Base-by-base conservation (phyloP, 2,888 invertebrate genomes). In the Drosophila mercatorum region DNA sequence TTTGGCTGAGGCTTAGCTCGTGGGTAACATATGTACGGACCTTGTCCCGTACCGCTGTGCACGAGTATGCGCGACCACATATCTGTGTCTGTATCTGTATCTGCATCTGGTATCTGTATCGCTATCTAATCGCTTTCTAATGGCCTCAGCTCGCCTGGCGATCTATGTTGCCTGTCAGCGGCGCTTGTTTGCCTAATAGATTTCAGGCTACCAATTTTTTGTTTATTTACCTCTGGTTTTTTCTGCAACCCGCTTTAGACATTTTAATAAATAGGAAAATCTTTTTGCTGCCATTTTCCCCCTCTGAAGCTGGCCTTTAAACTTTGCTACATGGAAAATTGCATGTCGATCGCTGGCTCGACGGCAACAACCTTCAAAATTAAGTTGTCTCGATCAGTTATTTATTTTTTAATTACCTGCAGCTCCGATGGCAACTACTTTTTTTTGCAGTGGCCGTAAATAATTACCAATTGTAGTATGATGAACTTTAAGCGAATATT, bases 101-200 rank as follows among this genome's bases (percentile, higher is more conserved):
- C 73, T 78, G 46, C 68, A 69, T 77, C 81, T 71, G 69, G 82
- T 81, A 83, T 83, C 83, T 86, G 75, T 81, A 85, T 87, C 90
- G 90, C 90, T 90, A 87, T 87, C 87, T 87, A 87, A 87, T 87
- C 87, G 87, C 87, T 87, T 87, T 87, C 90, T 90, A 87, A 87
- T 87, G 72, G 90, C 72, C 83, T 74, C 75, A 73, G 75, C 72
- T 84, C 59, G 74, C 75, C 68, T 65, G 84, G 85, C 90, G 86
- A 89, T 86, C 90, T 87, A 90, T 87, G 86, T 87, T 90, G 58
- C 70, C 86, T 87, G 86, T 87, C 86, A 87, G 58, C 65, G 83
- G 60, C 60, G 86, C 86, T 86, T 90, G 86, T 90, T 88, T 76
- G 74, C 72, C 78, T 88, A 87, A 90, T 90, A 90, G 81, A 90